Percentiles rank a stretch among this genome's conserved stretches.
phyloP scores from a whole-genome alignment of 2,113 vertebrate species.

The Physeter macrocephalus region DNA sequence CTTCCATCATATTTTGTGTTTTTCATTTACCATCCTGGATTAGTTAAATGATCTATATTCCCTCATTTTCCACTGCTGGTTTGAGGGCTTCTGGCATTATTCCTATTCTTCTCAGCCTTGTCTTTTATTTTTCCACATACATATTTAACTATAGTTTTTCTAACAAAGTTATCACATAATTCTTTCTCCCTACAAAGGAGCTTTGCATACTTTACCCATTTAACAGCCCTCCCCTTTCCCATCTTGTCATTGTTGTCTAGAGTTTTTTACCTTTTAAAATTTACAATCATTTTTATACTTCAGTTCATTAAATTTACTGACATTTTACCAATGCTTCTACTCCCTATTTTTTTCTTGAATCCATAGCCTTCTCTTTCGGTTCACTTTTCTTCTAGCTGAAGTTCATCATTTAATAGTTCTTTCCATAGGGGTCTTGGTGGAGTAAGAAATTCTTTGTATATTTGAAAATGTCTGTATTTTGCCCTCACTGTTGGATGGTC shows the following conservation, averaged over 20 bases:
- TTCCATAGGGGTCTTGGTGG: background rate
- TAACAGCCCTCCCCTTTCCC: background rate
- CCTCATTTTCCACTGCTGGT: background rate
- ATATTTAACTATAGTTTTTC: background rate
- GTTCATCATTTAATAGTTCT: background rate
- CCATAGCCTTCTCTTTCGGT: background rate
- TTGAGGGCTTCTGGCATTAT: background rate
- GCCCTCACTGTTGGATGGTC: background rate
- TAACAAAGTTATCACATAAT: background rate
- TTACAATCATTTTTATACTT: slow-evolving; percentile 10
- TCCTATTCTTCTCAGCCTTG: background rate
- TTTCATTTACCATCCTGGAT: background rate
- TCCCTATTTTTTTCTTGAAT: background rate
- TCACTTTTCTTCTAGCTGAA: background rate
- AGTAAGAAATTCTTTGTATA: background rate
- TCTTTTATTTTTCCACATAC: background rate
- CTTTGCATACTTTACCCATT: background rate
- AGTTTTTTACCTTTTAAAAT: background rate
- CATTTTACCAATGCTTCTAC: background rate
- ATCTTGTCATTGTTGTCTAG: background rate
- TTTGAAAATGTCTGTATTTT: slow-evolving; percentile 9
- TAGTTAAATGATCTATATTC: background rate
- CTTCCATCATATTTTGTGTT: background rate
- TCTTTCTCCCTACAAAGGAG: background rate
- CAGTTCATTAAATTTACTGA: background rate